These are phyloP conservation scores for Callorhinus ursinus DNA, from an alignment of 2,113 vertebrate species.

Conservation along the genomic window DNA sequence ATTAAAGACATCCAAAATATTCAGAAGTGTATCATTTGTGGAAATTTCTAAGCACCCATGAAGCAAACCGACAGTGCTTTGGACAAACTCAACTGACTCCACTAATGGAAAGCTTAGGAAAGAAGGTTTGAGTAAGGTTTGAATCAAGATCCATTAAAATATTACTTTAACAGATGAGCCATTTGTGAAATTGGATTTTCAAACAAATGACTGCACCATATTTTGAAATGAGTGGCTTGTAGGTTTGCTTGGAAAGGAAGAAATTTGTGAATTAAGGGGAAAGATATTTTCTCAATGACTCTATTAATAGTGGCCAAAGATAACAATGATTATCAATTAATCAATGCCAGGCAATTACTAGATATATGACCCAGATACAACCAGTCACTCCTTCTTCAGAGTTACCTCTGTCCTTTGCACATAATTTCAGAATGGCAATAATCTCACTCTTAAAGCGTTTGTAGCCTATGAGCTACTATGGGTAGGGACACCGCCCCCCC, in stretches of 20 bases:
- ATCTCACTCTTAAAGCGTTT: background rate
- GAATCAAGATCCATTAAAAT: slow-evolving; percentile 57
- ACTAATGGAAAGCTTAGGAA: slow-evolving; percentile 39
- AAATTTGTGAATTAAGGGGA: slow-evolving; percentile 38
- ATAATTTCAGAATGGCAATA: background rate
- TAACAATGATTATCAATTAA: background rate
- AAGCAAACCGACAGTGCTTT: background rate
- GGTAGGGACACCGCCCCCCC: background rate
- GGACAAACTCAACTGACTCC: slow-evolving; percentile 14
- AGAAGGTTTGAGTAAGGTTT: background rate
- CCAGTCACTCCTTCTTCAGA: background rate
- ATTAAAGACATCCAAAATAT: slow-evolving; percentile 15
- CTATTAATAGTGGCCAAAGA: slow-evolving; percentile 2
- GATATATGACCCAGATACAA: background rate
- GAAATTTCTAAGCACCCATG: slow-evolving; percentile 3
- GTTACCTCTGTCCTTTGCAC: background rate
- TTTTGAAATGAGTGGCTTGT: slow-evolving; percentile 41
- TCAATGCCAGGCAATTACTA: background rate
- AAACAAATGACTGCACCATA: background rate
- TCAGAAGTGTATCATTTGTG: background rate
- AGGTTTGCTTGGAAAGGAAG: slow-evolving; percentile 7
- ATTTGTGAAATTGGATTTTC: slow-evolving; percentile 63
- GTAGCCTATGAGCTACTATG: background rate
- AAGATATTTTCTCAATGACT: slow-evolving; percentile 35
- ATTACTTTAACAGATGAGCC: slow-evolving; percentile 10